Evolutionary conservation across 2,888 invertebrate species (phyloP).

Genomic region (Ditula angustiorana): DNA sequence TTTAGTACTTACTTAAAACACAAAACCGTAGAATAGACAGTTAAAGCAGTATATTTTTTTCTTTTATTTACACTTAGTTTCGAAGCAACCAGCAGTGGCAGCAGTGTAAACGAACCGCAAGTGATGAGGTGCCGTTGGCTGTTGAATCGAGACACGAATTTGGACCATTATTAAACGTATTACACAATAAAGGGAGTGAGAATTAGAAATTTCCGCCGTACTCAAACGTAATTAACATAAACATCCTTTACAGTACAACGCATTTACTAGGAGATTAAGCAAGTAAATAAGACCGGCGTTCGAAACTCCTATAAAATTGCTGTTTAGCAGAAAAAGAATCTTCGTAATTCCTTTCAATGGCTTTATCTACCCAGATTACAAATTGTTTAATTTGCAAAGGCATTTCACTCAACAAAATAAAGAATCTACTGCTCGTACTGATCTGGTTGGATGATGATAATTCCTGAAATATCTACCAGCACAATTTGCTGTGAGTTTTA

Average conservation of each 20-base stretch:
- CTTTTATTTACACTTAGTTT: not conserved
- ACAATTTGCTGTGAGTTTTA: too few relatives aligned
- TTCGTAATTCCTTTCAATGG: too few relatives aligned
- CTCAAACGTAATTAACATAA: conserved; percentile 36
- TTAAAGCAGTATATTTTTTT: not conserved
- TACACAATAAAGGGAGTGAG: conserved; percentile 33
- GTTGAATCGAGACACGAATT: conserved; percentile 26
- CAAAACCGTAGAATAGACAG: not conserved
- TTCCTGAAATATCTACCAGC: too few relatives aligned
- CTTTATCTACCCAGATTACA: too few relatives aligned
- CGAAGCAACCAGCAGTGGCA: not conserved
- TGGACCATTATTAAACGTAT: conserved; percentile 31
- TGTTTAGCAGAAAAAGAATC: too few relatives aligned
- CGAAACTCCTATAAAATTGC: conserved; percentile 1
- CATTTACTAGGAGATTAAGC: conserved; percentile 18
- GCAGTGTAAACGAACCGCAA: conserved; percentile 11
- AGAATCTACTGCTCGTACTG: too few relatives aligned
- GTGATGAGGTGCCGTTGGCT: conserved; percentile 12
- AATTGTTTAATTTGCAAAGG: too few relatives aligned
- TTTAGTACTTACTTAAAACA: not conserved
- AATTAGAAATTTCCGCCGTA: conserved; percentile 34
- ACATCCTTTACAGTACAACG: conserved; percentile 26
- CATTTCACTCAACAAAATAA: too few relatives aligned
- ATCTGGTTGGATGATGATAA: too few relatives aligned
- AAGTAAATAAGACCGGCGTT: conserved; percentile 13